phyloP scores from a whole-genome alignment of 2,113 vertebrate genomes.

The Empidonax alnorum region DNA sequence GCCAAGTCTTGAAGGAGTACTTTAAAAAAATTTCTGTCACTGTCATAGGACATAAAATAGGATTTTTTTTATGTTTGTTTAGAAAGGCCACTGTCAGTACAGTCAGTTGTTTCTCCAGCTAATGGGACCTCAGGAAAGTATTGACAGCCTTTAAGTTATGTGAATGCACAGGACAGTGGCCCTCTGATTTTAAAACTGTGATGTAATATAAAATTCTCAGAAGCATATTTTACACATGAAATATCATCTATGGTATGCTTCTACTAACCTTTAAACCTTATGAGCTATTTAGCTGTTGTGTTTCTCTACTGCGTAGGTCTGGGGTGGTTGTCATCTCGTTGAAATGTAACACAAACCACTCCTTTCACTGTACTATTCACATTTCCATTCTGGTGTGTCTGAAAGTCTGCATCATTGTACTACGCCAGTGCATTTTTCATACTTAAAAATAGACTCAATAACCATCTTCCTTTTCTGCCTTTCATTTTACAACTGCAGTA shows the following conservation, averaged over 20 bases:
- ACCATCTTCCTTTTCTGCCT: constrained; percentile 49
- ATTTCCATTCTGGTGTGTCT: constrained; percentile 19
- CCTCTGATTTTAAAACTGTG: background rate
- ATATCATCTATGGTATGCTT: background rate
- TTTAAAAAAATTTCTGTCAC: background rate
- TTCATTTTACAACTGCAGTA: constrained; percentile 52
- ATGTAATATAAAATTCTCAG: background rate
- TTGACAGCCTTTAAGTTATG: background rate
- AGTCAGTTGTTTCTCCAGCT: background rate
- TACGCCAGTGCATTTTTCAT: background rate
- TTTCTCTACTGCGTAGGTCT: background rate
- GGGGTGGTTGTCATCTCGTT: background rate
- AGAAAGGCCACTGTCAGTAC: background rate
- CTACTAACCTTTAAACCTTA: background rate
- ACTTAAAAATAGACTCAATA: constrained; percentile 63
- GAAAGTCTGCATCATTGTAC: constrained; percentile 37
- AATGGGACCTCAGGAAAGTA: background rate
- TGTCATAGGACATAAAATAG: background rate
- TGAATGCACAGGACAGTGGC: background rate
- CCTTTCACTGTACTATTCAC: background rate
- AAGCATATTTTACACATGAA: background rate
- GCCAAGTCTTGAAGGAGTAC: background rate
- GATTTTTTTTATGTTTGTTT: background rate
- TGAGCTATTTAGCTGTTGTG: background rate
- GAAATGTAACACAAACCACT: background rate